phyloP scores from a whole-genome alignment of 1,140 invertebrate genomes.

The Daktulosphaira vitifoliae region DNA sequence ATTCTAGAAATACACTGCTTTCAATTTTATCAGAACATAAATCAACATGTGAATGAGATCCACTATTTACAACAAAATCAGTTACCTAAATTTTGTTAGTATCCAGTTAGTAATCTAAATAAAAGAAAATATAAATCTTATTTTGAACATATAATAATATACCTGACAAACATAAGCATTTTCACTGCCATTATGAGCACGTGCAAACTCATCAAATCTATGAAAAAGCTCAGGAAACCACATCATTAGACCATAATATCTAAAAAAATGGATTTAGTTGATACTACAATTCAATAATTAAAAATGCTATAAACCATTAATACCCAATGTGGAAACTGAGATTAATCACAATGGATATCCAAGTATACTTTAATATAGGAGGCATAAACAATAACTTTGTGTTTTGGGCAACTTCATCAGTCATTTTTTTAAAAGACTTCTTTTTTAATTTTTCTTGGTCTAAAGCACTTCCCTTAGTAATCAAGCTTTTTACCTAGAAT shows the following conservation, averaged over 20 bases:
- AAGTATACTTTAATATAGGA: conserved; percentile 68
- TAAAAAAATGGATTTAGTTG: conserved; percentile 41
- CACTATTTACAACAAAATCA: conserved; percentile 58
- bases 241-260: conserved; percentile 73
- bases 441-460: conserved; percentile 18
- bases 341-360: conserved; percentile 75
- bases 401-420: conserved; percentile 48
- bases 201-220: conserved; percentile 62
- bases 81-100: conserved; percentile 54
- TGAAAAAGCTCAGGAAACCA: conserved; percentile 75
- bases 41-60: conserved; percentile 51
- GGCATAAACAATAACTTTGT: conserved; percentile 68
- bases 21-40: conserved; percentile 54
- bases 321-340: conserved; percentile 80
- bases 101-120: too few species aligned
- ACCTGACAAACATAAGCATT: conserved; percentile 61
- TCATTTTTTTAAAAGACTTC: conserved; percentile 14
- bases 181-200: conserved; percentile 49
- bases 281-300: background rate
- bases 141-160: too few species aligned
- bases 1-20: conserved; percentile 70
- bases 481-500: conserved; percentile 15
- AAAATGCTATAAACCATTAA: conserved; percentile 38
- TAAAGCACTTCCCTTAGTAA: conserved; percentile 2
- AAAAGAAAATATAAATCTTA: too few species aligned